These are phyloP conservation scores for Noturus placidus DNA, from an alignment of 2,113 vertebrate species.

Conservation along the genomic window DNA sequence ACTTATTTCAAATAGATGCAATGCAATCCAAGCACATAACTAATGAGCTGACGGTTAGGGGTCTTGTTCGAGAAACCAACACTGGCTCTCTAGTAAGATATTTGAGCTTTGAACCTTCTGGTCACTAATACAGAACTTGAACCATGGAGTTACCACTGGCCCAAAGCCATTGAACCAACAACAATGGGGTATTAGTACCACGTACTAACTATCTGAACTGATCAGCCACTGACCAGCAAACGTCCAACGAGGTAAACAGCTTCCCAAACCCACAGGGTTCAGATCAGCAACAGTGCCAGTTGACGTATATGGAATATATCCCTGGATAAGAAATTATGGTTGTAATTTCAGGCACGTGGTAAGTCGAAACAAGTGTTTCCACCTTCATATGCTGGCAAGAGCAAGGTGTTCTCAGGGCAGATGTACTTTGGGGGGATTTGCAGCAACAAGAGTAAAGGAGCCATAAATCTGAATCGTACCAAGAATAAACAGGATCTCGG, in stretches of 20 bases:
- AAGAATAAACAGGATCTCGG: not conserved
- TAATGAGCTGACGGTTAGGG: not conserved
- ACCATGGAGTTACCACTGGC: no score
- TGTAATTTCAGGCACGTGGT: not conserved
- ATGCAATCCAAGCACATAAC: not conserved
- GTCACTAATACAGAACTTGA: not conserved
- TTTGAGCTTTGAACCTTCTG: not conserved
- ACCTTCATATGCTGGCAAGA: not conserved
- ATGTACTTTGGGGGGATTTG: not conserved
- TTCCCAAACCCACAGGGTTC: not conserved
- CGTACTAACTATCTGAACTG: no score
- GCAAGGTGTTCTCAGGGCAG: not conserved
- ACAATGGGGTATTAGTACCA: not conserved
- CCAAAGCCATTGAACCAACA: not conserved
- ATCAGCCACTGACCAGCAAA: not conserved
- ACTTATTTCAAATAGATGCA: not conserved
- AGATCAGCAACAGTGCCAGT: not conserved
- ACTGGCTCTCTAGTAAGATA: not conserved
- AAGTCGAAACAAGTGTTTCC: not conserved
- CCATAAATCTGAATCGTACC: conserved; percentile 2
- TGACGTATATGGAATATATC: not conserved
- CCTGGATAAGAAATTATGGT: not conserved
- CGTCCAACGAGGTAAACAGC: not conserved
- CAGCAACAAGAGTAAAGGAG: not conserved
- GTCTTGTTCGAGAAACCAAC: not conserved